Evolutionary conservation across 1,140 invertebrate genomes (phyloP).

Genomic region (Mizuhopecten yessoensis): DNA sequence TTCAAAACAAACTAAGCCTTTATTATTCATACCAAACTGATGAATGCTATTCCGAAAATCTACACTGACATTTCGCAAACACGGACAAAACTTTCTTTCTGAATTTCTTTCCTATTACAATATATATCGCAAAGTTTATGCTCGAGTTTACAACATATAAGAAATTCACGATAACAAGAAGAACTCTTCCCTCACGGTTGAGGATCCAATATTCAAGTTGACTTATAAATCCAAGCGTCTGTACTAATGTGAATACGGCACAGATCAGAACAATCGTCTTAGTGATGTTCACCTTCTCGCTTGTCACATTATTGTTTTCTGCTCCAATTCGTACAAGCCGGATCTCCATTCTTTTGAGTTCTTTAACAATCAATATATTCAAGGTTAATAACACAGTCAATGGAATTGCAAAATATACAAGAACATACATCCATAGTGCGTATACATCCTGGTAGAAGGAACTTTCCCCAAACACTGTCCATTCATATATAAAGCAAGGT

Average conservation of each 20-base stretch:
- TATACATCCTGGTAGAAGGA: not conserved
- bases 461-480: not conserved
- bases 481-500: too few relatives aligned
- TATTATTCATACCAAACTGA: too few relatives aligned
- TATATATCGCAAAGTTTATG: not conserved
- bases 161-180: not conserved
- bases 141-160: not conserved
- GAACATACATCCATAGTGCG: not conserved
- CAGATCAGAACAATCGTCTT: not conserved
- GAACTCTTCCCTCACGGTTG: too few relatives aligned
- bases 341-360: not conserved
- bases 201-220: not conserved
- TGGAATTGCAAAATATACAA: not conserved
- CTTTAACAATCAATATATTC: not conserved
- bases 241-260: not conserved
- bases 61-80: not conserved
- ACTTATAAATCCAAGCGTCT: not conserved
- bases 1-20: too few relatives aligned
- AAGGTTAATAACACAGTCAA: not conserved
- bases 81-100: not conserved
- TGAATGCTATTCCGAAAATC: too few relatives aligned
- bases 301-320: too few relatives aligned
- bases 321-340: not conserved
- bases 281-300: not conserved
- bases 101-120: not conserved